Evolutionary conservation across 2,113 vertebrate genomes (phyloP), one percentile per base, ranked within the genome.

Genomic region (Delphinus delphis): DNA sequence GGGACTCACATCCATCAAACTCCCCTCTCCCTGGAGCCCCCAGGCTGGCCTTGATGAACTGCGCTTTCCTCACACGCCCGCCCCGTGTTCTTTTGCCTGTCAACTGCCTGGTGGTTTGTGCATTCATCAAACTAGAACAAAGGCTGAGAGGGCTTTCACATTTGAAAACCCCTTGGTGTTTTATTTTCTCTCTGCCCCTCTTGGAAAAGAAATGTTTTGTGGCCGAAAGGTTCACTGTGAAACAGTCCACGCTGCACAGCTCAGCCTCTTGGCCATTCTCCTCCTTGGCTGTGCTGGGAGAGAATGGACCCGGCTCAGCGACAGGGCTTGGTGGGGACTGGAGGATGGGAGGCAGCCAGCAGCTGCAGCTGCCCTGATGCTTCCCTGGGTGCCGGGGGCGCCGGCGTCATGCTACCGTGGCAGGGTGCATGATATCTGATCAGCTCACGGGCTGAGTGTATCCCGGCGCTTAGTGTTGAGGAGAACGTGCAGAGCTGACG

Each of bases 151-250:
- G 73, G 65, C 41, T 55, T 92, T 92, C 12, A 8, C 15, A 3
- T 67, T 90, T 31, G 80, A 93, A 86, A 88, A 62, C 63, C 41
- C 38, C 74, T 60, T 1, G 26, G 13, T 47, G 21, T 36, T 95
- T 94, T 68, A 36, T 96, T 62, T 93, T 88, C 85, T 95, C 18
- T 53, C 65, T 62, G 6, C 38, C 90, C 25, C 11, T 94, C 90
- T 95, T 33, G 21, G 92, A 85, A 96, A 86, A 93, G 71, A 91
- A 88, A 18, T 38, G 60, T 62, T 84, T 85, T 62, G 60, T 70
- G 73, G 65, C n/a, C 8, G 33, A 36, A 82, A 67, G 70, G 33
- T 74, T 95, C 36, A 0, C 70, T 38, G 18, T 58, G 71, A 87
- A 95, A n/a, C 62, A 3, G 21, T 41, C 23, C 31, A 58, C 5